A percentile compares a stretch with the other conserved stretches of the same genome.
phyloP scores from a whole-genome alignment of 2,888 invertebrate genomes.

The Metopia argyrocephala region DNA sequence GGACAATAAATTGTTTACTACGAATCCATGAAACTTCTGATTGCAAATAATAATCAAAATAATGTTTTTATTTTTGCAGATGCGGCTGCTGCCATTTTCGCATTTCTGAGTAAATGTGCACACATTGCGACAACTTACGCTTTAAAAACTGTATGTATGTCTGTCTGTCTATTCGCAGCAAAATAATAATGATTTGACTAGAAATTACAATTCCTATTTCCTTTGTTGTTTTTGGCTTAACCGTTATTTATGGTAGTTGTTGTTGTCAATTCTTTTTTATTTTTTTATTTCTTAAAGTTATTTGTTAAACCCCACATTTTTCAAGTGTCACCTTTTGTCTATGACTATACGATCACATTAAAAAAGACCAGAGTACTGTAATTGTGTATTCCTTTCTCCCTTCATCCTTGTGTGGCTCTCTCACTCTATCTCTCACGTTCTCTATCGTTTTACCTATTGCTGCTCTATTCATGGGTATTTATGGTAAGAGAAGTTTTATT shows the following conservation, averaged over 20 bases:
- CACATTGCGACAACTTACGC: constrained; percentile 52
- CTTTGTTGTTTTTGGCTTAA: too few relatives aligned
- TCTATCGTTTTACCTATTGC: constrained; percentile 23
- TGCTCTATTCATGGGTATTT: constrained; percentile 21
- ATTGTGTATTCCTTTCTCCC: too few relatives aligned
- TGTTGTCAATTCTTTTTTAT: too few relatives aligned
- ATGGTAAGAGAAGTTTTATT: constrained; percentile 54
- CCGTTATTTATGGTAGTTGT: constrained; percentile 62
- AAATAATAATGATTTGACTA: constrained; percentile 32
- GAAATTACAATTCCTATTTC: constrained; percentile 34
- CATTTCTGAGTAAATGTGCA: constrained; percentile 47
- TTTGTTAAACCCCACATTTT: constrained; percentile 59
- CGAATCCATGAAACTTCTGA: constrained; percentile 11
- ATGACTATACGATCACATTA: too few relatives aligned
- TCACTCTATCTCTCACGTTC: constrained; percentile 30
- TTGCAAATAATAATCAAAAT: constrained; percentile 10
- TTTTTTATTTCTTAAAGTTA: too few relatives aligned
- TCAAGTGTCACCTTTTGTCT: constrained; percentile 62
- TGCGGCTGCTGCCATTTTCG: constrained; percentile 21
- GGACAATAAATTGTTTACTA: too few relatives aligned
- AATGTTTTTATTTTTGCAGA: constrained; percentile 20
- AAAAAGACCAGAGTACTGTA: too few relatives aligned
- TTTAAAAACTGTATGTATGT: too few relatives aligned
- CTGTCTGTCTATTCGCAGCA: constrained; percentile 43
- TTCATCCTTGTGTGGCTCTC: too few relatives aligned